phyloP scores from a whole-genome alignment of 2,888 invertebrate genomes.

The Orthosia cruda region DNA sequence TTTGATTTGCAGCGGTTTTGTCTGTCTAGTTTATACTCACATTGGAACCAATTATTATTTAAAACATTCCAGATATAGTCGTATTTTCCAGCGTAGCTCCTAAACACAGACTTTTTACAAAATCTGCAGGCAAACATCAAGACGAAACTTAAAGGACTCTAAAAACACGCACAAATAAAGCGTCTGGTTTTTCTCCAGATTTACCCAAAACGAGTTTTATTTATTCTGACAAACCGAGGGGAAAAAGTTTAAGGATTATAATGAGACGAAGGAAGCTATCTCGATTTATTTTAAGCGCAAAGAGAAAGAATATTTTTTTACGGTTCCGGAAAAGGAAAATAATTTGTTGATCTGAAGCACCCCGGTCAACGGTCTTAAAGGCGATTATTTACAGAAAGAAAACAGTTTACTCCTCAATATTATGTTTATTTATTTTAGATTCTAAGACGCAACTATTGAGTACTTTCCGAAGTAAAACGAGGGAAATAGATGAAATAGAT shows the following conservation, averaged over 20 bases:
- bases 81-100: not conserved
- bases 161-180: constrained; percentile 37
- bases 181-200: constrained; percentile 48
- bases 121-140: constrained; percentile 8
- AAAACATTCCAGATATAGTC: not conserved
- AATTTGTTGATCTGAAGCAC: constrained; percentile 52
- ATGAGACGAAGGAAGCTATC: constrained; percentile 66
- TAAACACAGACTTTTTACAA: not conserved
- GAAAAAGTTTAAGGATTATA: constrained; percentile 64
- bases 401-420: constrained; percentile 22
- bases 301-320: constrained; percentile 49
- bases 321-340: constrained; percentile 44
- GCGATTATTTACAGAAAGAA: constrained; percentile 38
- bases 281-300: constrained; percentile 56
- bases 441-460: not conserved
- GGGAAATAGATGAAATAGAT: not conserved
- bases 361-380: constrained; percentile 34
- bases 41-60: constrained; percentile 9
- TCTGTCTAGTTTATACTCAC: constrained; percentile 1
- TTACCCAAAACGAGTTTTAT: constrained; percentile 61
- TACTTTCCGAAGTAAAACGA: constrained; percentile 1
- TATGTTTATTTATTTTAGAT: constrained; percentile 8
- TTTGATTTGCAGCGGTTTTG: constrained; percentile 18
- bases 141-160: constrained; percentile 13
- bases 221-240: constrained; percentile 60